Conservation (phyloP, 2,888 invertebrate species). For the Odontocerum albicorne region DNA sequence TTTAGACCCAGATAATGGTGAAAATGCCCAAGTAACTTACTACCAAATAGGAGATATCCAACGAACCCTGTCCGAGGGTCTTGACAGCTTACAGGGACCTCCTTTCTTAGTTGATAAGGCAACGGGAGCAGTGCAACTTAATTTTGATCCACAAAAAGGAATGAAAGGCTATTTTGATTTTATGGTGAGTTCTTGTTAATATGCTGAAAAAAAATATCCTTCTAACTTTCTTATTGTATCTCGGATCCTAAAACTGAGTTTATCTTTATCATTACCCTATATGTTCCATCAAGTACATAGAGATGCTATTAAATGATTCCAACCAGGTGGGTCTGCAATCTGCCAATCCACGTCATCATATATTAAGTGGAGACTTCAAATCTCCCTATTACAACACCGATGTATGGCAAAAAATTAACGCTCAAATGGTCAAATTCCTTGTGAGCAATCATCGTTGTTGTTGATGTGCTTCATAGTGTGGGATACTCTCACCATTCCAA, state of each 20-base stretch:
- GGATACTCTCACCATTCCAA: too few relatives aligned
- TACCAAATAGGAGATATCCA: slow-evolving; percentile 78
- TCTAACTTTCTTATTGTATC: neutral
- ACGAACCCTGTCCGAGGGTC: slow-evolving; percentile 81
- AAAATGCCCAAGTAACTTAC: slow-evolving; percentile 75
- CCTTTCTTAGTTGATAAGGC: slow-evolving; percentile 82
- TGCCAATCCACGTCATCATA: too few relatives aligned
- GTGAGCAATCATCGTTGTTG: too few relatives aligned
- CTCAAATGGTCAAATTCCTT: too few relatives aligned
- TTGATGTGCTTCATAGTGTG: too few relatives aligned
- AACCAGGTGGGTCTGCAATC: too few relatives aligned
- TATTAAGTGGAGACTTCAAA: too few relatives aligned
- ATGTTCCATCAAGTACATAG: too few relatives aligned
- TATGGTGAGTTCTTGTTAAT: slow-evolving; percentile 55
- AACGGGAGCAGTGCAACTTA: slow-evolving; percentile 83
- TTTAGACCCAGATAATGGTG: slow-evolving; percentile 72
- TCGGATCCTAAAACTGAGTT: neutral
- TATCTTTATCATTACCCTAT: neutral
- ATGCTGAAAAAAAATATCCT: slow-evolving; percentile 1
- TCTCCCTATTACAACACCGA: too few relatives aligned
- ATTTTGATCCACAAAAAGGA: slow-evolving; percentile 93
- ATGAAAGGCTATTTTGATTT: slow-evolving; percentile 98
- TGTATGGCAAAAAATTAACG: too few relatives aligned
- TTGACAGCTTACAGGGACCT: slow-evolving; percentile 76
- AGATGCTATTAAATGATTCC: too few relatives aligned